Conservation (phyloP, 1,140 invertebrate genomes). For the Drosophila kurseongensis region DNA sequence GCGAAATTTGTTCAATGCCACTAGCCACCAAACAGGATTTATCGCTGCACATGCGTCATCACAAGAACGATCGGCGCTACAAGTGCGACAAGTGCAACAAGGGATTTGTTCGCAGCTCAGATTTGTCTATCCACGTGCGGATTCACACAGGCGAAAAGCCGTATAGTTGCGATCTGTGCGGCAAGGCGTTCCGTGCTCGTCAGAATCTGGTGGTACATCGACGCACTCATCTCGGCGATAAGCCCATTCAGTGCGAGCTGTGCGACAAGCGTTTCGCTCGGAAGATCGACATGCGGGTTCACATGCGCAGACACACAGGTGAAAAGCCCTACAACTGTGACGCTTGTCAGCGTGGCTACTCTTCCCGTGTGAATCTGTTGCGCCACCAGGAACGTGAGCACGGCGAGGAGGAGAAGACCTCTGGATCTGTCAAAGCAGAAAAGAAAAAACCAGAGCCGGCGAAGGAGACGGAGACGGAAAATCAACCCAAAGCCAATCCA, state of each 20-base stretch:
- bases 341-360: constrained; percentile 70
- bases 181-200: constrained; percentile 74
- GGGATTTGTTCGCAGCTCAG: constrained; percentile 85
- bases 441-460: neutral
- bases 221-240: constrained; percentile 84
- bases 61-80: constrained; percentile 91
- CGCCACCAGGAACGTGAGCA: constrained; percentile 75
- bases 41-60: constrained; percentile 85
- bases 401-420: constrained; percentile 16
- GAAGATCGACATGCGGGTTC: constrained; percentile 86
- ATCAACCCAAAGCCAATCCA: constrained; percentile 19
- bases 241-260: constrained; percentile 86
- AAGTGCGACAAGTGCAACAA: constrained; percentile 86
- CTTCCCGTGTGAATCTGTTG: constrained; percentile 72
- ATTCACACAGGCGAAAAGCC: constrained; percentile 81
- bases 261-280: constrained; percentile 87
- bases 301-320: constrained; percentile 87
- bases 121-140: constrained; percentile 85
- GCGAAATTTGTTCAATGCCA: constrained; percentile 67
- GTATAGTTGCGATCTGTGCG: constrained; percentile 77
- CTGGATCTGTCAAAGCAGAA: neutral
- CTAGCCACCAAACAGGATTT: constrained; percentile 77
- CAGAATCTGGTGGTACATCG: constrained; percentile 79
- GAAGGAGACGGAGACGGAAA: constrained; percentile 8
- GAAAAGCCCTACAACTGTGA: constrained; percentile 78